These are phyloP conservation scores for Andrena bicolor DNA, from an alignment of 2,888 invertebrate species.

Conservation along the genomic window DNA sequence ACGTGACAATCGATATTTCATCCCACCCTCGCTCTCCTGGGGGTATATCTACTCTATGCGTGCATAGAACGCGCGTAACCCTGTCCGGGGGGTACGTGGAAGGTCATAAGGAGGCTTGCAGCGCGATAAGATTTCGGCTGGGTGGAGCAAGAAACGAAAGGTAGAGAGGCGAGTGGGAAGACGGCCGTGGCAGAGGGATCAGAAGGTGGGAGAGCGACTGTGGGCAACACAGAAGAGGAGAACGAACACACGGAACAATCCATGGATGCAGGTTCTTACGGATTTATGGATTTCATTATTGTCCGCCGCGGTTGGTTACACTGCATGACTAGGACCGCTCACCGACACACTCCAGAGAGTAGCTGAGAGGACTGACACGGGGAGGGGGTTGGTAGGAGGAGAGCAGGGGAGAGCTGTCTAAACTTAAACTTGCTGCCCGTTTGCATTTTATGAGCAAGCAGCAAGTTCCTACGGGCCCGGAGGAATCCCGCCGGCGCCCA, in stretches of 20 bases:
- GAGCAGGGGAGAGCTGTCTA: conserved; percentile 68
- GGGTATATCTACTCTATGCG: conserved; percentile 6
- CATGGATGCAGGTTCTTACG: conserved; percentile 84
- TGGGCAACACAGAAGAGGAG: conserved; percentile 36
- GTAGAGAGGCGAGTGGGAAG: conserved; percentile 24
- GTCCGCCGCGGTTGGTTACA: conserved; percentile 88
- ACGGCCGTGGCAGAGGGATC: not conserved
- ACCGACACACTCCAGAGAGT: conserved; percentile 50
- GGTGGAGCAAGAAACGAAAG: conserved; percentile 4
- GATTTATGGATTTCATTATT: conserved; percentile 90
- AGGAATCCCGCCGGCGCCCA: conserved; percentile 75
- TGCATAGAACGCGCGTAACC: conserved; percentile 41
- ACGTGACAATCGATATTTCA: conserved; percentile 71
- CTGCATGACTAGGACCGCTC: conserved; percentile 64
- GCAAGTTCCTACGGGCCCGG: conserved; percentile 74
- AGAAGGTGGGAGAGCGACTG: not conserved
- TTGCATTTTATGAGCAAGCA: conserved; percentile 84
- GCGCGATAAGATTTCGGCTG: conserved; percentile 72
- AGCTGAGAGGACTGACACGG: conserved; percentile 53
- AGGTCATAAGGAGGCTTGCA: conserved; percentile 74
- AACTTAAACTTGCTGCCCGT: conserved; percentile 83
- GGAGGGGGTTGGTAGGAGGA: conserved; percentile 37
- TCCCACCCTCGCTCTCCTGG: conserved; percentile 43
- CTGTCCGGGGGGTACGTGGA: conserved; percentile 45
- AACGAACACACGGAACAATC: conserved; percentile 44